Evolutionary conservation across 2,888 invertebrate genomes (phyloP), one percentile per base, ranked within the genome.

Genomic region (Dione vanillae): DNA sequence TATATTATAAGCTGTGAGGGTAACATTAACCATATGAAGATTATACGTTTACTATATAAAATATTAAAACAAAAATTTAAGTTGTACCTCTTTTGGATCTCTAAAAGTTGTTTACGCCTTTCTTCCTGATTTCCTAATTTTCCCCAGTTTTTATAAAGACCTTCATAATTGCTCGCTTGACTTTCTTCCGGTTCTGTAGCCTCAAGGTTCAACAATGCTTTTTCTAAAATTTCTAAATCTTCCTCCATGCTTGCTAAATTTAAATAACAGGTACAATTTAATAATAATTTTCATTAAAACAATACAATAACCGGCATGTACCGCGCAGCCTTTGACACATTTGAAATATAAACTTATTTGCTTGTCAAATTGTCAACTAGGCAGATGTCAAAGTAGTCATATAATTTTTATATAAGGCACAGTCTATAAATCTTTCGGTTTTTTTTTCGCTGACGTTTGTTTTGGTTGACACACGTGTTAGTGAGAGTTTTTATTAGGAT

Each of bases 51-150:
- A 16, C 10, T 11, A 49, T 41, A 20, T 14, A 51, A 40, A 61
- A 51, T 40, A 27, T 7, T 2, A 40, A 20, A 47, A 19, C 12
- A 16, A 47, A 47, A 6, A 16, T 27, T 47, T 35, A 14, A 54
- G 58, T 64, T 37, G 65, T 88, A 95, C 95, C 87, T 85, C 90
- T 95, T 96, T 78, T 95, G 95, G 19, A 85, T 83, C 69, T 93
- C 85, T n/a, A 96, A 85, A 47, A 94, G 83, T 77, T 91, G 85
- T 70, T 85, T 86, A 45, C 96, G 86, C 71, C 96, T 86, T 77
- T 94, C 90, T 67, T 94, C 92, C 83, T 95, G 95, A 65, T 83
- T 83, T 16, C 84, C 83, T 11, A 82, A 75, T 72, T 82, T 87
- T 1, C 91, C 90, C 83, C 86, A 86, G 74, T 92, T 90, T 82